These are phyloP conservation scores for Nerophis ophidion DNA, from an alignment of 2,113 vertebrate genomes.

Conservation along the genomic window DNA sequence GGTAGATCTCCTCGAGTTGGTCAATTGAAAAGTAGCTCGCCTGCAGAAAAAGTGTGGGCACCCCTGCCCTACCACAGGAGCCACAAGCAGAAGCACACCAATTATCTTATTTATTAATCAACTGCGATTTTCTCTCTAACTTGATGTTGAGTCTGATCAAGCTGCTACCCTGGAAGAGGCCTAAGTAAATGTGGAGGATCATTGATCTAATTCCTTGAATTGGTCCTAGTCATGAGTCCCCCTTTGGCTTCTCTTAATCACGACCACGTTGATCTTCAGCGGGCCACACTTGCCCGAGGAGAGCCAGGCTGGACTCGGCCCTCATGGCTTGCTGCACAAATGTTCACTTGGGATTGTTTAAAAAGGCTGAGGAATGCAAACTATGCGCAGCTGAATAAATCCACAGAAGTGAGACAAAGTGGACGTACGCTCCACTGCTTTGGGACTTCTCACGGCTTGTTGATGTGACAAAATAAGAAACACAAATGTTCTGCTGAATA, in stretches of 20 bases:
- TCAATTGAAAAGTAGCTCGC: too few relatives aligned
- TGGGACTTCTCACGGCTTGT: background rate
- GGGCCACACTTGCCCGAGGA: constrained; percentile 38
- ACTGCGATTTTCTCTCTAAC: too few relatives aligned
- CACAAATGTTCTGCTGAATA: background rate
- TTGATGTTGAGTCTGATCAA: constrained; percentile 94
- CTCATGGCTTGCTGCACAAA: constrained; percentile 3
- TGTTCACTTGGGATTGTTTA: constrained; percentile 7
- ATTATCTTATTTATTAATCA: too few relatives aligned
- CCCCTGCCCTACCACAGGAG: too few relatives aligned
- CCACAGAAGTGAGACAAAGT: background rate
- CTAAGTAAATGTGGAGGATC: constrained; percentile 41
- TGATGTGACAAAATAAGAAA: background rate
- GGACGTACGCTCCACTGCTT: background rate
- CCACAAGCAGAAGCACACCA: too few relatives aligned
- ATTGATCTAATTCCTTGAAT: constrained; percentile 84
- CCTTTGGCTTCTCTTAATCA: constrained; percentile 65
- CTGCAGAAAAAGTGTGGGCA: too few relatives aligned
- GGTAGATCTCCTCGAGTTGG: too few relatives aligned
- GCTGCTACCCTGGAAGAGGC: constrained; percentile 76
- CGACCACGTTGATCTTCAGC: constrained; percentile 66
- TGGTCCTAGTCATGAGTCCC: constrained; percentile 76
- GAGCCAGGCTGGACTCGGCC: too few relatives aligned
- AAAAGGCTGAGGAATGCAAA: constrained; percentile 1
- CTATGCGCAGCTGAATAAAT: constrained; percentile 1